Evolutionary conservation across 2,113 vertebrate genomes (phyloP), one percentile per base, ranked within the genome.

Genomic region (Malurus elegans): DNA sequence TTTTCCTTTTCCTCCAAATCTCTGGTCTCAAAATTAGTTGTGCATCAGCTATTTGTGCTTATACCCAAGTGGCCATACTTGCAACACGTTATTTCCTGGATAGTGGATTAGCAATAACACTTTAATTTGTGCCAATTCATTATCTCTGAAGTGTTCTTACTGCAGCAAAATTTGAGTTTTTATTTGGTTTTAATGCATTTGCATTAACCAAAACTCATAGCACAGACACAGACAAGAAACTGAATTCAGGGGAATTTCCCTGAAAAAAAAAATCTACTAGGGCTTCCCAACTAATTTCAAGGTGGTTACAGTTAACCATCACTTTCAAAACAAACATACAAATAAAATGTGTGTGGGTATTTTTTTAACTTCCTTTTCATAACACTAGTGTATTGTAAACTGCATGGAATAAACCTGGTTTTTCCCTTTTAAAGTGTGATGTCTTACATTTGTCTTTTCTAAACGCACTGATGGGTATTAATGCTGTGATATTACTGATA

Each of bases 111-210:
- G 95, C 95, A 96, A 96, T 96, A 96, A 94, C 36, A n/a, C 53
- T 92, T 96, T 65, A 45, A 88, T 95, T 97, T 94, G 95, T 97
- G 95, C 95, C 96, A 96, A 45, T 94, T 93, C 31, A 53, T 97
- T 97, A 79, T 96, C 83, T 97, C 80, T 92, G 51, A 96, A 96
- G 97, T 97, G 96, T 97, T 97, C 95, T 96, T 97, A 97, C 93
- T 95, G 94, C 95, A 96, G 95, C 88, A 92, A 76, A 93, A 70
- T 90, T 90, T 93, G 88, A 93, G 61, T 88, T 97, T 78, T 93
- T 69, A 86, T 86, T 70, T 91, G 79, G 82, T 76, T 95, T 94
- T 95, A 95, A 90, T 93, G 88, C 62, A 62, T 89, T 95, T 72
- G 93, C 40, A 45, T 88, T 86, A 78, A 47, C 50, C 82, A 88